Evolutionary conservation across 2,797 vertebrate species (phyloP).

Genomic region (Sebastes melanostomus): DNA sequence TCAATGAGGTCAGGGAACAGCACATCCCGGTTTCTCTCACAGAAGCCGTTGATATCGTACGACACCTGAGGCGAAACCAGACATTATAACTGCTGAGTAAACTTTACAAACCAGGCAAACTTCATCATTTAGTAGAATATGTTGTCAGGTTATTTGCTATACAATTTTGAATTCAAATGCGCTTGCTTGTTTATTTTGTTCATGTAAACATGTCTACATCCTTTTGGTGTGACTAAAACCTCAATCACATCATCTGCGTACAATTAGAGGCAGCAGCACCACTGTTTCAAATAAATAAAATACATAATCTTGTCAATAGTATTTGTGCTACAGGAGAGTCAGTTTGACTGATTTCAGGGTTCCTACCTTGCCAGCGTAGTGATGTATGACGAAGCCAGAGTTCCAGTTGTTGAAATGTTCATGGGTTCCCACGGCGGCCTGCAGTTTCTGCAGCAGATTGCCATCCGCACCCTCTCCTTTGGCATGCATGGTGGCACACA

Average conservation of each 20-base stretch:
- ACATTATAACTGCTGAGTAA: background rate
- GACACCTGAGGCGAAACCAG: constrained; percentile 84
- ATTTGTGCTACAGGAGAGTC: background rate
- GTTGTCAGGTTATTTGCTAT: background rate
- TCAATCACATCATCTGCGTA: background rate
- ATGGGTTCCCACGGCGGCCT: constrained; percentile 90
- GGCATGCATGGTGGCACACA: constrained; percentile 96
- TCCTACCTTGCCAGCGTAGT: constrained; percentile 94
- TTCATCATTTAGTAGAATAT: background rate
- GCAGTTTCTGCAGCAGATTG: constrained; percentile 94
- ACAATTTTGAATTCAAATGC: background rate
- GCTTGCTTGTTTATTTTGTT: background rate
- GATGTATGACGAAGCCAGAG: constrained; percentile 93
- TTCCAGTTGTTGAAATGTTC: constrained; percentile 98
- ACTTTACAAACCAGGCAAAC: background rate
- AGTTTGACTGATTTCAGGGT: background rate
- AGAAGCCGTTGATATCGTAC: constrained; percentile 92
- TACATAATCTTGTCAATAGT: background rate
- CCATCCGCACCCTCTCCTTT: constrained; percentile 92
- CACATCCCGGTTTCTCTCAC: constrained; percentile 94
- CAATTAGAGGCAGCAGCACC: background rate
- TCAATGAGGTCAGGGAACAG: constrained; percentile 96
- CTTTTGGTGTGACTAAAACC: background rate
- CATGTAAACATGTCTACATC: background rate
- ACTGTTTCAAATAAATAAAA: background rate